These are phyloP conservation scores for Monomorium pharaonis DNA, from an alignment of 1,140 invertebrate species.

Conservation along the genomic window DNA sequence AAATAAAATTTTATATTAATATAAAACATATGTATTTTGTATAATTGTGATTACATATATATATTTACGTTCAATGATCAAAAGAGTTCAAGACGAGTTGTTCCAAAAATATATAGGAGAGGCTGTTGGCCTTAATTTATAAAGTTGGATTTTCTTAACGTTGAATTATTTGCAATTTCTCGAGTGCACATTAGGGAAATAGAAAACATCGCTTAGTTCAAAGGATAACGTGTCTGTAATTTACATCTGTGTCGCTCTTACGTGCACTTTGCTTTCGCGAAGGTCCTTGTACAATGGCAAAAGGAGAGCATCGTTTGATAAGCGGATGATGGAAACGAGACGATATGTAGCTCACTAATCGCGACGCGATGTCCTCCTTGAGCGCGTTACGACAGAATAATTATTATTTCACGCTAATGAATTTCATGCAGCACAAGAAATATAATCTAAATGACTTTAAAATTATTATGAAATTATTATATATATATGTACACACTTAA, in stretches of 20 bases:
- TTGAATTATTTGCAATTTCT: conserved; percentile 27
- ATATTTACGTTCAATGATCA: not conserved
- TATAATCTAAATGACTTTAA: not conserved
- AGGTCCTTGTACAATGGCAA: conserved; percentile 11
- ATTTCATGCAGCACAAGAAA: not conserved
- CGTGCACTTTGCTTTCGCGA: conserved; percentile 7
- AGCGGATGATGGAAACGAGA: conserved; percentile 10
- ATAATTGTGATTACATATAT: not conserved
- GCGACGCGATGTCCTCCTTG: not conserved
- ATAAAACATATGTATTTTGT: conserved; percentile 3
- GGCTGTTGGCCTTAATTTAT: not conserved
- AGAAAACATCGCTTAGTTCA: conserved; percentile 25
- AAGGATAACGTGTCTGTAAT: conserved; percentile 16
- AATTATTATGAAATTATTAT: not conserved
- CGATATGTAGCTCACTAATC: conserved; percentile 29
- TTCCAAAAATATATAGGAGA: not conserved
- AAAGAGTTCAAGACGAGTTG: not conserved
- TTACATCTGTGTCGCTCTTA: conserved; percentile 24
- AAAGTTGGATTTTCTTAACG: not conserved
- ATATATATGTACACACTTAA: too few species aligned
- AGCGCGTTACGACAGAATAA: not conserved
- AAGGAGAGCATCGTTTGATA: conserved; percentile 28
- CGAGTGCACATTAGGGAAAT: conserved; percentile 27
- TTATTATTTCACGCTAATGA: not conserved
- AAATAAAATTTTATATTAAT: not conserved